These are phyloP conservation scores for Gavialis gangeticus DNA, from an alignment of 2,113 vertebrate genomes.

Conservation along the genomic window DNA sequence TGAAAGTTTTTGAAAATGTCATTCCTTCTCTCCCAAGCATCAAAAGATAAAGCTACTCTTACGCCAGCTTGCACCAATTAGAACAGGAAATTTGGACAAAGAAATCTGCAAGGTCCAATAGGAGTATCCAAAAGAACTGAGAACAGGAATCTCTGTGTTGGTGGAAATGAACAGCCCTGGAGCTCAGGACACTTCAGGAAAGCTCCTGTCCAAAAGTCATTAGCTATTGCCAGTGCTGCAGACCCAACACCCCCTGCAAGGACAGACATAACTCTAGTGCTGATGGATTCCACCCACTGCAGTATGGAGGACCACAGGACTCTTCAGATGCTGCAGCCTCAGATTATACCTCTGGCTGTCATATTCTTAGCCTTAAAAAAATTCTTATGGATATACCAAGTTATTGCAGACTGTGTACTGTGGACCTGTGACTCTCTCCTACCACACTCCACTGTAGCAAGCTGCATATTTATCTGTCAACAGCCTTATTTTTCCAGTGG, in stretches of 20 bases:
- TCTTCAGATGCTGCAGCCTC: not conserved
- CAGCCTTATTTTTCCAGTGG: not conserved
- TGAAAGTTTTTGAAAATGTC: not conserved
- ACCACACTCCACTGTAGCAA: not conserved
- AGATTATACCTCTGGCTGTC: not conserved
- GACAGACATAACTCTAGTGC: not conserved
- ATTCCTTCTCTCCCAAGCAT: not conserved
- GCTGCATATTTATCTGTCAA: not conserved
- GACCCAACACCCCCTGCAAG: not conserved
- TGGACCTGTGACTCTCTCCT: not conserved
- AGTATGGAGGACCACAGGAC: not conserved
- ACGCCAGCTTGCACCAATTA: not conserved
- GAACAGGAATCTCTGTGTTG: not conserved
- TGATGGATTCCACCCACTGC: conserved; percentile 18
- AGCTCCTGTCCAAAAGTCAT: not conserved
- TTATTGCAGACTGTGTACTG: not conserved
- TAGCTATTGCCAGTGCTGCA: not conserved
- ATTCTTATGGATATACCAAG: not conserved
- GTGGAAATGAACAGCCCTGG: not conserved
- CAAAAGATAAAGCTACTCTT: not conserved
- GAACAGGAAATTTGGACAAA: not conserved
- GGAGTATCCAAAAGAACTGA: not conserved
- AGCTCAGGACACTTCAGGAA: not conserved
- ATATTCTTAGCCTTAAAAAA: not conserved
- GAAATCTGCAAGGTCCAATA: not conserved